These are phyloP conservation scores for Dicrostonyx torquatus DNA, from an alignment of 2,797 vertebrate genomes.

Conservation along the genomic window DNA sequence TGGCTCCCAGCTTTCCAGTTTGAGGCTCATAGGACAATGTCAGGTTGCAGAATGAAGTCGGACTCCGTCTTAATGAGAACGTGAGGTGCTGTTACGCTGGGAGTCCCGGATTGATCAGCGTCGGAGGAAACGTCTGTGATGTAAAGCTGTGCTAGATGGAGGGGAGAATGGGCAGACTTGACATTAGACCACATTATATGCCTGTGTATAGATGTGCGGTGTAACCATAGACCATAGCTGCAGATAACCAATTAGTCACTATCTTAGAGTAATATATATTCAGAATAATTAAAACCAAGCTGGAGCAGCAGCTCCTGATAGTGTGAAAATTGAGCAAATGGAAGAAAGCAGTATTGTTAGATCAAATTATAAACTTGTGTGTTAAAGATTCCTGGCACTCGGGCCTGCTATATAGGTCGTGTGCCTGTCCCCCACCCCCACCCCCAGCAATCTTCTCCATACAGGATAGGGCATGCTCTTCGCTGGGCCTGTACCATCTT, in stretches of 20 bases:
- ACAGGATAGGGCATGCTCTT: constrained; percentile 17
- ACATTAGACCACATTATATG: not conserved
- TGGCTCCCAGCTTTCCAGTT: constrained; percentile 48
- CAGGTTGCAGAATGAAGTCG: constrained; percentile 41
- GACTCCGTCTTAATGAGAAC: constrained; percentile 48
- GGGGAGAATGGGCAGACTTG: not conserved
- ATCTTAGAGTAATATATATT: constrained; percentile 78
- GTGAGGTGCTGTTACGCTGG: constrained; percentile 74
- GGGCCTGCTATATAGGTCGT: not conserved
- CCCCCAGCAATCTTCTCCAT: constrained; percentile 26
- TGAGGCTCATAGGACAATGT: not conserved
- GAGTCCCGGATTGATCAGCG: constrained; percentile 47
- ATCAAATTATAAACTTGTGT: constrained; percentile 22
- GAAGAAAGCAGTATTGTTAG: constrained; percentile 69
- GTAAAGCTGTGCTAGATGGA: constrained; percentile 58
- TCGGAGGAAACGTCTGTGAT: constrained; percentile 39
- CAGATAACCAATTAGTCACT: constrained; percentile 78
- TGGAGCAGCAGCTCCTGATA: constrained; percentile 34
- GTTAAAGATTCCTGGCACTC: constrained; percentile 20
- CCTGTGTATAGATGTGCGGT: constrained; percentile 60
- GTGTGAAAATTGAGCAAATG: constrained; percentile 66
- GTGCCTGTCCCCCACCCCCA: not conserved
- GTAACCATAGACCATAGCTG: constrained; percentile 70
- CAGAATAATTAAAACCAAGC: constrained; percentile 24
- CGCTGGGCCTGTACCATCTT: not conserved